phyloP scores from a whole-genome alignment of 2,888 invertebrate genomes.

The Tetropium fuscum region DNA sequence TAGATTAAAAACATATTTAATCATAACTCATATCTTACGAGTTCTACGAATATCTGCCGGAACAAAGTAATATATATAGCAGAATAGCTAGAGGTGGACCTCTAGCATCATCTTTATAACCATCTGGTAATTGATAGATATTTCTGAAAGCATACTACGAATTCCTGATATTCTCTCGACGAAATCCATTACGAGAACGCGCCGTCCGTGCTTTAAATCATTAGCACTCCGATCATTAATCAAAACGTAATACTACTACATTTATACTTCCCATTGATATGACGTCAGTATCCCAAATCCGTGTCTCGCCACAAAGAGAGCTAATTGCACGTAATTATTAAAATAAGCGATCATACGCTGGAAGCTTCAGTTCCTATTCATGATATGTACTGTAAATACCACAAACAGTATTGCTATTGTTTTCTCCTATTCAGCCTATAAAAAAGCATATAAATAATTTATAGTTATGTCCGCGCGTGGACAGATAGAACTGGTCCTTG shows the following conservation, averaged over 20 bases:
- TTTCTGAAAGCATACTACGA: background rate
- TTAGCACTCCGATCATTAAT: conserved; percentile 1
- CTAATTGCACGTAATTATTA: too few species aligned
- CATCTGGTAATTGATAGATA: too few species aligned
- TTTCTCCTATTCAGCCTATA: background rate
- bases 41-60: too few species aligned
- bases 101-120: too few species aligned
- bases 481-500: conserved; percentile 2
- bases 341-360: background rate
- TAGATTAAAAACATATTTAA: too few species aligned
- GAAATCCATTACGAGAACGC: background rate
- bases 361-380: background rate
- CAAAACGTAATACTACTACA: conserved; percentile 3
- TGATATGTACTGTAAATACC: background rate
- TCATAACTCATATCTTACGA: too few species aligned
- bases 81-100: too few species aligned
- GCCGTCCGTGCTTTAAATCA: background rate
- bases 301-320: background rate
- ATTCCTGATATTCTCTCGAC: background rate
- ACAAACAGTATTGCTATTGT: background rate
- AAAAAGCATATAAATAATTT: conserved; percentile 2
- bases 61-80: too few species aligned
- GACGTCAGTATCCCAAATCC: background rate
- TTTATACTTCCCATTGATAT: background rate
- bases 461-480: background rate